Evolutionary conservation across 2,888 invertebrate species (phyloP), one percentile per base, ranked within the genome.

Genomic region (Melanchra persicariae): DNA sequence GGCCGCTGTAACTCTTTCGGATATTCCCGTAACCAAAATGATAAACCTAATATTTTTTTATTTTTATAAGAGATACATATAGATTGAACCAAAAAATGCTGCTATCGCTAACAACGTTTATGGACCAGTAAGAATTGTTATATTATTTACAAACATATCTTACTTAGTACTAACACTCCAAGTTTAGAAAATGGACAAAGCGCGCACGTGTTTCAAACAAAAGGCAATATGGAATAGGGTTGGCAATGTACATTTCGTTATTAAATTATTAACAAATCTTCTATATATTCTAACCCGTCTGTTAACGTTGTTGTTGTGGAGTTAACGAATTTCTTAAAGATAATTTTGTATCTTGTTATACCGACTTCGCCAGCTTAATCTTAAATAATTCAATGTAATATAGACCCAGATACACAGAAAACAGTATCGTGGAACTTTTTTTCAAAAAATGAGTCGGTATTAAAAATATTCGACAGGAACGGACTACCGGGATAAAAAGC

Each of bases 111-210:
- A 52, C 30, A 43, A 54, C 22, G 17, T 60, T 19, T 66, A 54
- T 52, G 49, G 15, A 26, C 15, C 22, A 47, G n/a, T 67, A 40
- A 47, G 59, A 71, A 64, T 58, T 54, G 40, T 49, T 71, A 79
- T 77, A 80, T 68, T 80, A 80, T 72, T 64, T 68, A 43, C 17
- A 63, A 58, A 80, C 57, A 60, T 54, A 75, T 75, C 71, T 55
- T 64, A 71, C 63, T 66, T 67, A 69, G 73, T 64, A 79, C 83
- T 5, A 63, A 81, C 55, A 74, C 61, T 74, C 67, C 69, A 70
- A 73, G 74, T 76, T 75, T 78, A 76, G 81, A 82, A 84, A 84
- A 84, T 70, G 78, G 83, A 84, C 83, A 76, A 84, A 67, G 72
- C 66, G 72, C 81, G 70, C 83, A 82, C 83, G 75, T 84, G 81